Evolutionary conservation across 2,888 invertebrate genomes (phyloP).

Genomic region (Mesochorus sp.): DNA sequence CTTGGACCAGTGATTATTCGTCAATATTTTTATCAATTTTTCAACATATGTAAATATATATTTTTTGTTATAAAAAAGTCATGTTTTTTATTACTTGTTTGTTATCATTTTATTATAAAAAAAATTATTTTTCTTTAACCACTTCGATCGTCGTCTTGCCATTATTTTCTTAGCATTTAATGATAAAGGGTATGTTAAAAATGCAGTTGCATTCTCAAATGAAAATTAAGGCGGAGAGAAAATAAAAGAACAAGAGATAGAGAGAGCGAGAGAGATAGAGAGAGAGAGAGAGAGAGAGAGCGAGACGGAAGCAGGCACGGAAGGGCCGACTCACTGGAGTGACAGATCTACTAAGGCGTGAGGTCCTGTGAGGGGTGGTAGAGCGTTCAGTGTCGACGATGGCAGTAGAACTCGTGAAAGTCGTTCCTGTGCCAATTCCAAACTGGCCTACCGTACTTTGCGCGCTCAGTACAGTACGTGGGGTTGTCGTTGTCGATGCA

Average conservation of each 20-base stretch:
- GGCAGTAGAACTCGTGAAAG: constrained; percentile 82
- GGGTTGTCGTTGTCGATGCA: constrained; percentile 88
- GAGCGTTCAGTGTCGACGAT: constrained; percentile 86
- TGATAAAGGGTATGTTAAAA: too few species aligned
- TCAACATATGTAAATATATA: too few species aligned
- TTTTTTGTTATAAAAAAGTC: too few species aligned
- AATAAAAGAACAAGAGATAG: constrained; percentile 43
- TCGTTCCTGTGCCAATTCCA: constrained; percentile 72
- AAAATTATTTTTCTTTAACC: too few species aligned
- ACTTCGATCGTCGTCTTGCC: too few species aligned
- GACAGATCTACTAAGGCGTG: constrained; percentile 82
- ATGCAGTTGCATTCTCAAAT: too few species aligned
- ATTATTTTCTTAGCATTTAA: too few species aligned
- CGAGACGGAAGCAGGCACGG: constrained; percentile 57
- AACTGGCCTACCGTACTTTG: constrained; percentile 79
- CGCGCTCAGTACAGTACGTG: constrained; percentile 88
- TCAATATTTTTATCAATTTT: too few species aligned
- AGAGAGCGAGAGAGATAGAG: constrained; percentile 30
- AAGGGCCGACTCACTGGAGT: constrained; percentile 82
- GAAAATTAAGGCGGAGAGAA: not conserved
- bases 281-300: constrained; percentile 38
- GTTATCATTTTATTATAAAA: too few species aligned
- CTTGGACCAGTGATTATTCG: too few species aligned
- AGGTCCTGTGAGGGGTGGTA: constrained; percentile 83
- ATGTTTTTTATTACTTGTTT: too few species aligned